phyloP scores from a whole-genome alignment of 2,113 vertebrate genomes.

The Xenopus borealis region DNA sequence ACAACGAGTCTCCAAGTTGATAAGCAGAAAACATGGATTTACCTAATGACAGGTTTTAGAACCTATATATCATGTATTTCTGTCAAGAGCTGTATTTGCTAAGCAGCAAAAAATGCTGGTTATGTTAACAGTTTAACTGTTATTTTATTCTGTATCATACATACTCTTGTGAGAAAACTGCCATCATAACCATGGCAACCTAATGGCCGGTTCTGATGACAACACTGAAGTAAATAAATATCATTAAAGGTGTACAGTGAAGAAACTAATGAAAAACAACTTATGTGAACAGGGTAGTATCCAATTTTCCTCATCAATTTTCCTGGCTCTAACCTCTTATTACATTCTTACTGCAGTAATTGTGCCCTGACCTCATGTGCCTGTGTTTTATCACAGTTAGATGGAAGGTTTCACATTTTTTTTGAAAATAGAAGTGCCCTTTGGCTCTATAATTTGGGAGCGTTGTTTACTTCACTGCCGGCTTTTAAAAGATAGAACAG shows the following conservation, averaged over 20 bases:
- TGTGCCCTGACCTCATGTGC: slow-evolving; percentile 22
- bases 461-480: slow-evolving; percentile 16
- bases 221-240: background rate
- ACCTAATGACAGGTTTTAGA: no score
- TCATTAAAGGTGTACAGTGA: slow-evolving; percentile 7
- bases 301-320: slow-evolving; percentile 16
- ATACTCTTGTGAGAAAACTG: no score
- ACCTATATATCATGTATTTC: no score
- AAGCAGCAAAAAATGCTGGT: no score
- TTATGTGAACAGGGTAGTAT: slow-evolving; percentile 1
- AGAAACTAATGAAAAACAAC: slow-evolving; percentile 7
- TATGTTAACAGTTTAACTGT: no score
- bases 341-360: slow-evolving; percentile 23
- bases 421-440: slow-evolving; percentile 6
- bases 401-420: slow-evolving; percentile 20
- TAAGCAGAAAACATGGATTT: no score
- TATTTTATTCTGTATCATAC: no score
- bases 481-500: slow-evolving; percentile 13
- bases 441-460: slow-evolving; percentile 18
- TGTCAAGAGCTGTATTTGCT: no score
- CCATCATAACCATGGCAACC: no score
- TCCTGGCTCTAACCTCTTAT: slow-evolving; percentile 9
- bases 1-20: no score
- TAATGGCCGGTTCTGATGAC: no score
- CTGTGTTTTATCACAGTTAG: slow-evolving; percentile 9